These are phyloP conservation scores for Congeria kusceri DNA, from an alignment of 2,888 invertebrate genomes.

Conservation along the genomic window DNA sequence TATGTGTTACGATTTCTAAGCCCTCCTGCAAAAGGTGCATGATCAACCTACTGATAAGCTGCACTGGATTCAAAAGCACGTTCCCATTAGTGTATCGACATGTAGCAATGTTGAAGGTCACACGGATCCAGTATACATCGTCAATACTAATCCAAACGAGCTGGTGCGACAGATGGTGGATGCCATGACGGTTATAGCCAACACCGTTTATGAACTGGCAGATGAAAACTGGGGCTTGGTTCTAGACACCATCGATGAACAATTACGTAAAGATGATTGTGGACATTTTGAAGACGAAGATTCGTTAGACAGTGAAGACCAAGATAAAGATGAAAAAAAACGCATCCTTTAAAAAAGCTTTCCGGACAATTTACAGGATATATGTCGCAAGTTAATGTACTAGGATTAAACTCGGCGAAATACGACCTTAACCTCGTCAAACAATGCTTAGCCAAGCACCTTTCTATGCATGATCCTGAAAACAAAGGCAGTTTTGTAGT, in stretches of 20 bases:
- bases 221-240: conserved; percentile 49
- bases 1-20: too few species aligned
- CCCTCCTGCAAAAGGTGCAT: too few species aligned
- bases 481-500: too few species aligned
- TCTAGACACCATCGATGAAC: conserved; percentile 35
- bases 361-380: conserved; percentile 27
- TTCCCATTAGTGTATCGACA: conserved; percentile 41
- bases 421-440: conserved; percentile 63
- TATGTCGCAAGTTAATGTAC: conserved; percentile 37
- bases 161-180: conserved; percentile 34
- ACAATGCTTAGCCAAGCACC: too few species aligned
- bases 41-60: conserved; percentile 29
- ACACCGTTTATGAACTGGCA: conserved; percentile 17
- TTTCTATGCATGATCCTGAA: too few species aligned
- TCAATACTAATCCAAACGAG: conserved; percentile 34
- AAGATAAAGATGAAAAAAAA: background rate
- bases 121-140: too few species aligned
- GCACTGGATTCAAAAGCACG: conserved; percentile 45
- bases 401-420: conserved; percentile 59
- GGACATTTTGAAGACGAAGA: conserved; percentile 1
- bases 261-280: background rate
- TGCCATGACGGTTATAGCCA: too few species aligned
- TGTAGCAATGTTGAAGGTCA: too few species aligned
- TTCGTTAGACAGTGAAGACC: background rate
- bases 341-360: conserved; percentile 21